A percentile compares a stretch with the other conserved stretches of the same genome.
These are phyloP conservation scores for Rousettus madagascariensis DNA, from an alignment of 2,797 vertebrate genomes.

Conservation along the genomic window DNA sequence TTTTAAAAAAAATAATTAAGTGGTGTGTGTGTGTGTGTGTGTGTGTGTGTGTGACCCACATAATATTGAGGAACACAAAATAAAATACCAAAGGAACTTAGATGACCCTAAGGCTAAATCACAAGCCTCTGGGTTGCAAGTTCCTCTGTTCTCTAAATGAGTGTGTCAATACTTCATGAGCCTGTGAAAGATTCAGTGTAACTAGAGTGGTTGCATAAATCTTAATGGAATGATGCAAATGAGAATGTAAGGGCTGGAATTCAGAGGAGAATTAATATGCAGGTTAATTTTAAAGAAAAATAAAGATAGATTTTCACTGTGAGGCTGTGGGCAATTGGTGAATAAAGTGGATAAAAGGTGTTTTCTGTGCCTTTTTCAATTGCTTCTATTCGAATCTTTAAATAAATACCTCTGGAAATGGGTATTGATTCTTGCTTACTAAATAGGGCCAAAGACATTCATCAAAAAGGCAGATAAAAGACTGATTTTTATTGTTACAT, in stretches of 20 bases:
- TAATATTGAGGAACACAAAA: background rate
- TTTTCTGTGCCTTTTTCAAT: slow-evolving; percentile 36
- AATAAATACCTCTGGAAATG: slow-evolving; percentile 77
- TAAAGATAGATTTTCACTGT: background rate
- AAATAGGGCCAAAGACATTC: slow-evolving; percentile 64
- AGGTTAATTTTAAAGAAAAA: slow-evolving; percentile 49
- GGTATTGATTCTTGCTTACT: slow-evolving; percentile 74
- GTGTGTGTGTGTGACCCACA: background rate
- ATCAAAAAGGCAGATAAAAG: slow-evolving; percentile 73
- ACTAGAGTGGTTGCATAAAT: background rate
- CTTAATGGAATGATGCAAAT: slow-evolving; percentile 47
- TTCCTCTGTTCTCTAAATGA: background rate
- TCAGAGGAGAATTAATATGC: slow-evolving; percentile 19
- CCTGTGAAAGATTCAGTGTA: slow-evolving; percentile 54
- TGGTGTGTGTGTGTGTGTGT: background rate
- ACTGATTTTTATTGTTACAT: slow-evolving; percentile 59
- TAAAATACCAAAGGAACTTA: background rate
- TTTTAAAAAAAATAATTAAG: background rate
- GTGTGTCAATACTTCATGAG: slow-evolving; percentile 31
- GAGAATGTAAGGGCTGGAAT: background rate
- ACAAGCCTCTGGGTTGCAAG: background rate
- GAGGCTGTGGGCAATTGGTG: background rate
- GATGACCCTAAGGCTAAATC: background rate
- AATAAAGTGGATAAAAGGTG: background rate
- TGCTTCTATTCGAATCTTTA: slow-evolving; percentile 71